Evolutionary conservation across 2,113 vertebrate species (phyloP).

Genomic region (Eulemur rufifrons): DNA sequence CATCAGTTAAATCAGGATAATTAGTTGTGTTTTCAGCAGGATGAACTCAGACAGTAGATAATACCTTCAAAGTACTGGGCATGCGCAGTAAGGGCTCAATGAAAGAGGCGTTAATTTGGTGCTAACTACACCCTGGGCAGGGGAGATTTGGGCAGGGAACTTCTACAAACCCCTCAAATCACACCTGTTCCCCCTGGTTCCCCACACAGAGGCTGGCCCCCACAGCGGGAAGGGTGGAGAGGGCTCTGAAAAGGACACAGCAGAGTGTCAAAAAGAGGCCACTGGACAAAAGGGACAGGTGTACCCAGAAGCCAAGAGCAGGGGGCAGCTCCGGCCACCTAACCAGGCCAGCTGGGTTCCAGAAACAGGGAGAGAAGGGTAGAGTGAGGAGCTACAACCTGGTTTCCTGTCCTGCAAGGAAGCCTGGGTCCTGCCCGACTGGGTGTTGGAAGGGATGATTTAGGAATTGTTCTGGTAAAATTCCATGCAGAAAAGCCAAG

Average conservation of each 20-base stretch:
- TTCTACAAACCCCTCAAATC: neutral
- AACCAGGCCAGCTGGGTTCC: neutral
- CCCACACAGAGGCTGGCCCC: neutral
- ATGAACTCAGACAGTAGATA: neutral
- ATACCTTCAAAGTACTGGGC: neutral
- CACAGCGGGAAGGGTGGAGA: neutral
- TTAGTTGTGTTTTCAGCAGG: neutral
- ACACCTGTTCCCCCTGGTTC: neutral
- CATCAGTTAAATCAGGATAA: neutral
- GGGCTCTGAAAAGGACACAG: no score
- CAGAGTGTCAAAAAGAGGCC: neutral
- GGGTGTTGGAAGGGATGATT: neutral
- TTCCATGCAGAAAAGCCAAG: neutral
- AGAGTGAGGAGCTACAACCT: neutral
- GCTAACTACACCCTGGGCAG: neutral
- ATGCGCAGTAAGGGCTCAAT: neutral
- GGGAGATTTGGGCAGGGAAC: neutral
- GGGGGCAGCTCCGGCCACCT: fast-evolving
- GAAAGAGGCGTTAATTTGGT: neutral
- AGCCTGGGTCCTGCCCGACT: neutral
- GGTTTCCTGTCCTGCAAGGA: neutral
- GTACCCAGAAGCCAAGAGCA: neutral
- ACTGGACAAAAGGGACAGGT: neutral
- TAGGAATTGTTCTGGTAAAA: neutral
- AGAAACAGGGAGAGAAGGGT: neutral